A percentile compares a stretch with the other conserved stretches of the same genome.
Conservation (phyloP, 2,888 invertebrate species). For the Zele albiditarsus region DNA sequence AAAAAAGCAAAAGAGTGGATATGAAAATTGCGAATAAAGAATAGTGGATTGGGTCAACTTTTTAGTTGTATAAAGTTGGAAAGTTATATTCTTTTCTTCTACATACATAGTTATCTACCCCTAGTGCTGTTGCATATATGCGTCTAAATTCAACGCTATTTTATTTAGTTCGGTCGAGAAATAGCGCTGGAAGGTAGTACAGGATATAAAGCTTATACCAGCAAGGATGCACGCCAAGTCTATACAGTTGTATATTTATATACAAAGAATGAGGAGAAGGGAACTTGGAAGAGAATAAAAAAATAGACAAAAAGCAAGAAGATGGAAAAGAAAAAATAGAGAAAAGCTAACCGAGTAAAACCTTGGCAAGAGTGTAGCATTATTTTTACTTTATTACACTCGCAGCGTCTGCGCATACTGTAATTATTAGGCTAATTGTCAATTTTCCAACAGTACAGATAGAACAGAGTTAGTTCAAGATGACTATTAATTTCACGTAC, state of each 20-base stretch:
- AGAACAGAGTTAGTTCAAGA: background rate
- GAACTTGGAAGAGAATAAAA: too few relatives aligned
- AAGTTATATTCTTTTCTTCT: background rate
- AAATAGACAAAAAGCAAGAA: background rate
- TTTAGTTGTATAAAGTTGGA: background rate
- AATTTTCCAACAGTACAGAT: background rate
- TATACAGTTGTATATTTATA: too few relatives aligned
- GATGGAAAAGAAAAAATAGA: conserved; percentile 4
- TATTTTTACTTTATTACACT: conserved; percentile 13
- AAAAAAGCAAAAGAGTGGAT: background rate
- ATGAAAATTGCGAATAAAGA: background rate
- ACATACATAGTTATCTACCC: background rate
- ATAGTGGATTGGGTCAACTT: background rate
- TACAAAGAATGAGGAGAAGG: too few relatives aligned
- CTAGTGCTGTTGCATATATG: background rate
- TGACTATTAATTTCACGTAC: background rate
- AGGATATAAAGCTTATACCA: background rate
- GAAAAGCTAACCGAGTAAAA: background rate
- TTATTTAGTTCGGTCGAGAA: background rate
- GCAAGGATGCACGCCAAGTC: background rate
- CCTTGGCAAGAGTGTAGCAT: background rate
- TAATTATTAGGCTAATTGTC: conserved; percentile 9
- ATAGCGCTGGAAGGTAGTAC: background rate
- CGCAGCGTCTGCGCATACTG: background rate
- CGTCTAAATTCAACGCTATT: background rate